Evolutionary conservation across 1,140 invertebrate genomes (phyloP).

Genomic region (Agrilus planipennis): DNA sequence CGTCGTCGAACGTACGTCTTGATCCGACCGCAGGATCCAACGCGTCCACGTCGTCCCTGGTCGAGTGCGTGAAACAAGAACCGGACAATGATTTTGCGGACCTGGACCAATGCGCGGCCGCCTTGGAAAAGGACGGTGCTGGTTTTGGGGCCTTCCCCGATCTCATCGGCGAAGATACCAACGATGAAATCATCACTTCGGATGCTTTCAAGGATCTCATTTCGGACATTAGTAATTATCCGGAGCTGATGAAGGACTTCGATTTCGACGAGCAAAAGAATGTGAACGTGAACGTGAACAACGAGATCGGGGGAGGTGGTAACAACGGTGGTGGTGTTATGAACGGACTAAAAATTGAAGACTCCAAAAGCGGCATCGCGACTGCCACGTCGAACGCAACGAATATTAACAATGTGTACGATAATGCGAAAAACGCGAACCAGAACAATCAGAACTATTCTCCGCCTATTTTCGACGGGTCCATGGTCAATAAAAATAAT

Average conservation of each 20-base stretch:
- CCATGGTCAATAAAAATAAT: slow-evolving; percentile 27
- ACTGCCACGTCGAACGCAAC: slow-evolving; percentile 11
- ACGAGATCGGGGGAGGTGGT: background rate
- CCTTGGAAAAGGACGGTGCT: slow-evolving; percentile 62
- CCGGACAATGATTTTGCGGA: slow-evolving; percentile 73
- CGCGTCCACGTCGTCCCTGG: slow-evolving; percentile 43
- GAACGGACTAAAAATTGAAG: slow-evolving; percentile 43
- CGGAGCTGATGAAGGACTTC: slow-evolving; percentile 75
- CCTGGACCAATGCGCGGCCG: slow-evolving; percentile 64
- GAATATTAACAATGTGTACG: slow-evolving; percentile 15
- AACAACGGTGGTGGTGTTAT: slow-evolving; percentile 8
- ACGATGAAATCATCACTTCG: slow-evolving; percentile 67
- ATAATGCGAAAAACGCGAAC: slow-evolving; percentile 12
- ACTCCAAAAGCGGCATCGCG: slow-evolving; percentile 35
- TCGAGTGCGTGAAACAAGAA: slow-evolving; percentile 73
- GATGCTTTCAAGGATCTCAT: slow-evolving; percentile 80
- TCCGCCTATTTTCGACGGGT: slow-evolving; percentile 34
- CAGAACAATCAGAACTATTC: slow-evolving; percentile 36
- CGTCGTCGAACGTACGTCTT: slow-evolving; percentile 13
- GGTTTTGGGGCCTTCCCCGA: slow-evolving; percentile 69
- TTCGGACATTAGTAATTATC: slow-evolving; percentile 70
- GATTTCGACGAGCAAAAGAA: slow-evolving; percentile 49
- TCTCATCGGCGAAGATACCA: slow-evolving; percentile 70
- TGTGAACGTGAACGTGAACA: slow-evolving; percentile 2
- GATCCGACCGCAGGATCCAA: slow-evolving; percentile 24